Evolutionary conservation across 2,888 invertebrate genomes (phyloP).

Genomic region (Tetragnatha montana): DNA sequence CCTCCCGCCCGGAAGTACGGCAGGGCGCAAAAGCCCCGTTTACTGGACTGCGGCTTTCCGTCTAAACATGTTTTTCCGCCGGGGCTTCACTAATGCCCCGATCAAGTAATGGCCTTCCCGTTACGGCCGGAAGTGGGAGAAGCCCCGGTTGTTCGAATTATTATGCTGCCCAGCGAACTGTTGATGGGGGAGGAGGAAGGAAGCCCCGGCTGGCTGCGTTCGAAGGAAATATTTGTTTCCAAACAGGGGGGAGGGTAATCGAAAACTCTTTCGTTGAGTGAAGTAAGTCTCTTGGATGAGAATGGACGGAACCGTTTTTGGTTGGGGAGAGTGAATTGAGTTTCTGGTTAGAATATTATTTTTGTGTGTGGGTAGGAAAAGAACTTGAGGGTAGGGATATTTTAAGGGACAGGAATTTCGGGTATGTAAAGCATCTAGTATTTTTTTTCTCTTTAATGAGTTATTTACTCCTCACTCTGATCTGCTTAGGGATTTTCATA

Average conservation of each 20-base stretch:
- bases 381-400: too few species aligned
- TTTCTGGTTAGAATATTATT: too few species aligned
- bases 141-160: not conserved
- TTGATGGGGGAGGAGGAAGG: not conserved
- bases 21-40: constrained; percentile 62
- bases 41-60: constrained; percentile 10
- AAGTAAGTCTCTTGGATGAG: too few species aligned
- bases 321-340: too few species aligned
- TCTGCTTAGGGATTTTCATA: too few species aligned
- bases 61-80: constrained; percentile 68
- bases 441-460: too few species aligned
- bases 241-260: not conserved
- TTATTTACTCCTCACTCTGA: too few species aligned
- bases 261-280: not conserved
- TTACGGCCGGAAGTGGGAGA: not conserved
- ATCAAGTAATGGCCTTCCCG: constrained; percentile 69
- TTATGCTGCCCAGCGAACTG: not conserved
- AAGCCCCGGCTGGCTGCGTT: too few species aligned
- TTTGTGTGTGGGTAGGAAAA: too few species aligned
- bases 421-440: too few species aligned
- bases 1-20: constrained; percentile 51
- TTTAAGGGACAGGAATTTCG: too few species aligned
- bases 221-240: not conserved
- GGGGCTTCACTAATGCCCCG: constrained; percentile 49
- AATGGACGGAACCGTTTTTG: too few species aligned